These are phyloP conservation scores for Morelia viridis DNA, from an alignment of 2,797 vertebrate genomes.

Conservation along the genomic window DNA sequence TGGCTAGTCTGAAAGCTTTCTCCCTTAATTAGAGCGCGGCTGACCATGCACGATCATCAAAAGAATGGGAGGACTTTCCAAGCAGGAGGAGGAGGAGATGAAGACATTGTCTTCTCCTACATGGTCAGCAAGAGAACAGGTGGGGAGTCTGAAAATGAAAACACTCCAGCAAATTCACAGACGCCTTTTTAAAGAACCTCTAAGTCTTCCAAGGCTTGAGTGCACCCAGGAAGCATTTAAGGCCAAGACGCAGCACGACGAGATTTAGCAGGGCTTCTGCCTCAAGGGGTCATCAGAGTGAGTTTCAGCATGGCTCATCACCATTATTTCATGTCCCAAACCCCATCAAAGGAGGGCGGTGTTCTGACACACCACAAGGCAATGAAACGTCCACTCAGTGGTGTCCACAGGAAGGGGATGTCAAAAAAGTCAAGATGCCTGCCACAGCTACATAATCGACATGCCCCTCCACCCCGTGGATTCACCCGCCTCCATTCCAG, in stretches of 20 bases:
- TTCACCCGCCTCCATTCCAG: background rate
- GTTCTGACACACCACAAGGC: conserved; percentile 46
- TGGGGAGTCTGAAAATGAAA: conserved; percentile 1
- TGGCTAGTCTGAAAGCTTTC: conserved; percentile 26
- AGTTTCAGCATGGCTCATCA: conserved; percentile 66
- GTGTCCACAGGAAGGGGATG: too few species aligned
- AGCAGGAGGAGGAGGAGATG: background rate
- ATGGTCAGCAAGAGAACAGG: conserved; percentile 27
- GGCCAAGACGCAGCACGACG: conserved; percentile 30
- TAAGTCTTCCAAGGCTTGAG: background rate
- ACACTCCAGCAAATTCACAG: background rate
- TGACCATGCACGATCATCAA: conserved; percentile 23
- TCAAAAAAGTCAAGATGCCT: too few species aligned
- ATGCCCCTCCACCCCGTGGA: too few species aligned
- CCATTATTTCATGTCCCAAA: conserved; percentile 73
- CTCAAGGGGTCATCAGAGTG: conserved; percentile 63
- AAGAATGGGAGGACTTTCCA: background rate
- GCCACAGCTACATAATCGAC: too few species aligned
- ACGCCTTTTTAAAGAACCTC: background rate
- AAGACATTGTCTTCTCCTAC: conserved; percentile 3
- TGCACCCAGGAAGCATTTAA: background rate
- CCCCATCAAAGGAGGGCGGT: conserved; percentile 67
- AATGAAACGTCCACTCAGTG: background rate
- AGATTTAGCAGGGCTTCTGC: conserved; percentile 64
- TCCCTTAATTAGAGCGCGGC: conserved; percentile 41